A percentile compares a stretch with the other conserved stretches of the same genome.
Evolutionary conservation across 2,797 vertebrate species (phyloP).

Genomic region (Bryconaethiops microstoma): DNA sequence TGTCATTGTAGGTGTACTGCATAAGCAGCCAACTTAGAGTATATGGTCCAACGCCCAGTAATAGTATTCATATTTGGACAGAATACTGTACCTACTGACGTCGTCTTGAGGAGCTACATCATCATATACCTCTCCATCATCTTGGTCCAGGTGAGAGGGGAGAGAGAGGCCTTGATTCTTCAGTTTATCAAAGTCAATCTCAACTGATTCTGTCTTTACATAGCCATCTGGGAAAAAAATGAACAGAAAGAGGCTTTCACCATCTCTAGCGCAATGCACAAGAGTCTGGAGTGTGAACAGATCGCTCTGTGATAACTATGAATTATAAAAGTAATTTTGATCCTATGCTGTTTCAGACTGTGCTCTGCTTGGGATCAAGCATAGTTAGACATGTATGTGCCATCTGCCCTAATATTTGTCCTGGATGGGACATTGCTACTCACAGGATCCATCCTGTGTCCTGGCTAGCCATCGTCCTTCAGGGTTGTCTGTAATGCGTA

Average conservation of each 20-base stretch:
- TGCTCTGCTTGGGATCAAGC: not conserved
- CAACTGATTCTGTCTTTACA: constrained; percentile 87
- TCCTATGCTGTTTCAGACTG: not conserved
- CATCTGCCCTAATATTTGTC: not conserved
- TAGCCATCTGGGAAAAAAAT: constrained; percentile 83
- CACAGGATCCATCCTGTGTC: constrained; percentile 82
- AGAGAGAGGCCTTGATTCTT: constrained; percentile 66
- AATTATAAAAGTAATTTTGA: not conserved
- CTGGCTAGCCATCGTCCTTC: constrained; percentile 88
- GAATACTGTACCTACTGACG: constrained; percentile 32
- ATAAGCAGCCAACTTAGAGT: no score
- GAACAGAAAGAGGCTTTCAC: not conserved
- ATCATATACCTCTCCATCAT: constrained; percentile 86
- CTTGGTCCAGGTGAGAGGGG: constrained; percentile 54
- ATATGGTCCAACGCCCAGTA: no score
- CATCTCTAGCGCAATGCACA: not conserved
- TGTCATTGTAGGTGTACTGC: no score
- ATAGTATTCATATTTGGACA: not conserved
- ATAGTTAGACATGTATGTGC: not conserved
- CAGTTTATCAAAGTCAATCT: constrained; percentile 87
- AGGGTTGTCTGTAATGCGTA: constrained; percentile 82
- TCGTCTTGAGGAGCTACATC: constrained; percentile 81
- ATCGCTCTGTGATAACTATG: not conserved
- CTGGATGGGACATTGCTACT: constrained; percentile 59
- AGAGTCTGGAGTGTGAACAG: no score